These are phyloP conservation scores for Leptinotarsa tumamoca DNA, from an alignment of 2,888 invertebrate genomes.

Conservation along the genomic window DNA sequence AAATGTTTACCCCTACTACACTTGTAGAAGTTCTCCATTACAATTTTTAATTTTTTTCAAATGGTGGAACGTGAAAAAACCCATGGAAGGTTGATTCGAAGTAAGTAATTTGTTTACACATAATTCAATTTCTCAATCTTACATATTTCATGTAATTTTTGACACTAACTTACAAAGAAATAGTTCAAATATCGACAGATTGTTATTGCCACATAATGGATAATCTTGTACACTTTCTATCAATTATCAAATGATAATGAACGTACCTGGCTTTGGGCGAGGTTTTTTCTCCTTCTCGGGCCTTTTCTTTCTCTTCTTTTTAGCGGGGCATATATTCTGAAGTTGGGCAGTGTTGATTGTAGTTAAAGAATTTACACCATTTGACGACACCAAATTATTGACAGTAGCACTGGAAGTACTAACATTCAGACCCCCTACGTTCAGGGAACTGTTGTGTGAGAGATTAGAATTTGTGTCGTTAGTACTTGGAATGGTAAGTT, in stretches of 20 bases:
- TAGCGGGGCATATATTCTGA: conserved; percentile 60
- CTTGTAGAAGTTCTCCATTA: no score
- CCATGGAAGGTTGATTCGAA: no score
- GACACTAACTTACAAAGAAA: no score
- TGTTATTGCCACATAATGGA: no score
- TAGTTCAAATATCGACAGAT: no score
- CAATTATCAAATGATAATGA: background rate
- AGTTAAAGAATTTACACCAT: conserved; percentile 56
- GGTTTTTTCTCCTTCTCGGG: conserved; percentile 82
- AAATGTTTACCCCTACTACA: no score
- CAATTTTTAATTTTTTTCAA: no score
- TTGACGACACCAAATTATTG: conserved; percentile 35
- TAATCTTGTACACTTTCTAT: background rate
- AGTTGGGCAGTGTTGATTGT: conserved; percentile 65
- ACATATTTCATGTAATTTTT: no score
- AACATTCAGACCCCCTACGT: conserved; percentile 15
- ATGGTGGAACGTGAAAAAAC: no score
- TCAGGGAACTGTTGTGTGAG: conserved; percentile 26
- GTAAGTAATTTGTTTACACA: no score
- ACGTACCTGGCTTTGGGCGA: conserved; percentile 80
- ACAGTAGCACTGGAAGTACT: conserved; percentile 6
- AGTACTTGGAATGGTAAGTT: conserved; percentile 46
- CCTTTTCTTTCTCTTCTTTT: conserved; percentile 87
- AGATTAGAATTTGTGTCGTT: conserved; percentile 30
- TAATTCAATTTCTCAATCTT: no score